Conservation (phyloP, 2,113 vertebrate genomes). For the Carassius gibelio region DNA sequence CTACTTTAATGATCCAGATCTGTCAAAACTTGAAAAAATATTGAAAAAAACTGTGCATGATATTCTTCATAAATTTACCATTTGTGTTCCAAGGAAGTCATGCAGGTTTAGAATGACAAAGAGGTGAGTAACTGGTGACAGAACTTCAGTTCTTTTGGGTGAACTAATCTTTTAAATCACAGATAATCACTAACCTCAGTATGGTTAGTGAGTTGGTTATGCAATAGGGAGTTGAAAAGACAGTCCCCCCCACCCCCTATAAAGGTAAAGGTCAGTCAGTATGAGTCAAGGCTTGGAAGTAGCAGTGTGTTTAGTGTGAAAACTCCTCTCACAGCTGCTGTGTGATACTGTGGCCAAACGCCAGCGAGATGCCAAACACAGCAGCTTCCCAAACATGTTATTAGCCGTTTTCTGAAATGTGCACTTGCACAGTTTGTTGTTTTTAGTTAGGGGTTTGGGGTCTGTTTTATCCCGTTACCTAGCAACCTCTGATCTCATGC, state of each 20-base stretch:
- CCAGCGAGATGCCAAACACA: constrained; percentile 12
- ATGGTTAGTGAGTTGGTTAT: no score
- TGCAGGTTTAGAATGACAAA: no score
- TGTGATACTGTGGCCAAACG: neutral
- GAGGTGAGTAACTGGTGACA: neutral
- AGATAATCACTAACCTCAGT: neutral
- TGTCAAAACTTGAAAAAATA: no score
- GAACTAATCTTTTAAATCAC: neutral
- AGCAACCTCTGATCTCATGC: constrained; percentile 21
- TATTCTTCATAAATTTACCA: no score
- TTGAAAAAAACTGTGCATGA: no score
- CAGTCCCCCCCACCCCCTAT: no score
- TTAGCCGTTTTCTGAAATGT: constrained; percentile 36
- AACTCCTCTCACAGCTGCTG: constrained; percentile 8
- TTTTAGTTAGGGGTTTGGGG: constrained; percentile 29
- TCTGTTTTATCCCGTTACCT: constrained; percentile 30
- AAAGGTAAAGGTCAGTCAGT: neutral
- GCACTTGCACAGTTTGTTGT: constrained; percentile 34
- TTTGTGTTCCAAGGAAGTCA: no score
- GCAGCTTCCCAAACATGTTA: constrained; percentile 1
- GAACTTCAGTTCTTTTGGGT: neutral
- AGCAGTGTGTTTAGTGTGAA: neutral
- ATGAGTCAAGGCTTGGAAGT: constrained; percentile 7
- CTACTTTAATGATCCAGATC: no score
- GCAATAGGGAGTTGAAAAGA: neutral